Conservation (phyloP, 2,888 invertebrate genomes). For the Eugnorisma glareosa region DNA sequence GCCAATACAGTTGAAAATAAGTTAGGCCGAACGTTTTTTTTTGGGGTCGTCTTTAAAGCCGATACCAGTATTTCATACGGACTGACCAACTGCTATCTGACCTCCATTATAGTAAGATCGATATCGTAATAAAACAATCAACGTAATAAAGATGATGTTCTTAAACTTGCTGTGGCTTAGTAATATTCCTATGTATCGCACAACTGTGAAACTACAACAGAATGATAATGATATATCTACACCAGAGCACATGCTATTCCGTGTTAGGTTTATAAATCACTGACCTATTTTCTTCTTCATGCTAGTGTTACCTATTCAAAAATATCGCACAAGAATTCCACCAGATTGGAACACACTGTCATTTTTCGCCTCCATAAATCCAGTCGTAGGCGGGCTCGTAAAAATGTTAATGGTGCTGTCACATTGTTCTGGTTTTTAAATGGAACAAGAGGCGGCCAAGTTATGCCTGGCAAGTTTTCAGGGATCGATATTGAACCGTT, state of each 20-base stretch:
- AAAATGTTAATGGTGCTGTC: not conserved
- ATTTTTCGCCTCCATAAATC: not conserved
- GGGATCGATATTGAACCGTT: constrained; percentile 18
- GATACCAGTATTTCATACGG: not conserved
- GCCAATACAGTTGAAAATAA: not conserved
- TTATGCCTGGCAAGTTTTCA: constrained; percentile 15
- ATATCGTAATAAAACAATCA: not conserved
- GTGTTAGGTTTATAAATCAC: not conserved
- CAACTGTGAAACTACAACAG: too few relatives aligned
- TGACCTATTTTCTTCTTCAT: not conserved
- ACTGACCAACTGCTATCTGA: not conserved
- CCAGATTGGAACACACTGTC: too few relatives aligned
- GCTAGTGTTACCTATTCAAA: not conserved
- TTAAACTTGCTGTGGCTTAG: too few relatives aligned
- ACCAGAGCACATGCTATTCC: too few relatives aligned
- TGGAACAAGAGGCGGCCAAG: not conserved
- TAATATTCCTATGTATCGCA: too few relatives aligned
- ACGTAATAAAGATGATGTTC: not conserved
- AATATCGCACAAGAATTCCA: too few relatives aligned
- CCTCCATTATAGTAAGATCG: not conserved
- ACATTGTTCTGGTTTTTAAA: not conserved
- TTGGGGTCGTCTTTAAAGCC: not conserved
- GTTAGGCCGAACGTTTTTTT: too few relatives aligned
- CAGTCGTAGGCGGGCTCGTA: not conserved
- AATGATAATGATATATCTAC: too few relatives aligned